phyloP scores from a whole-genome alignment of 2,888 invertebrate genomes.

The Lasioglossum vierecki region DNA sequence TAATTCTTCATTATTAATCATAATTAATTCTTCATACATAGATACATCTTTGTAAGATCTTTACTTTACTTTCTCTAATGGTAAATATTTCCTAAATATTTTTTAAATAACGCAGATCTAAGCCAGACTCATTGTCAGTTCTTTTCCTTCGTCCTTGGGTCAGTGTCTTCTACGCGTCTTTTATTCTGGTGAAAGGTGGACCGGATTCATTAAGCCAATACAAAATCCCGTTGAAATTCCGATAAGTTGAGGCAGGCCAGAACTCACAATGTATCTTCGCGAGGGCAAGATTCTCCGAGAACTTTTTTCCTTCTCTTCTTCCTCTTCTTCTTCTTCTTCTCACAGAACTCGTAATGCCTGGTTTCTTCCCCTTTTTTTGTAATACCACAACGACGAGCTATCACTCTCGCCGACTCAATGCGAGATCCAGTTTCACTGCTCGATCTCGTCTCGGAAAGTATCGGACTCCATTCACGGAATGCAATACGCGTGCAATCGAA shows the following conservation, averaged over 20 bases:
- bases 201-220: slow-evolving; percentile 32
- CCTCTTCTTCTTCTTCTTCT: slow-evolving; percentile 29
- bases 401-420: slow-evolving; percentile 69
- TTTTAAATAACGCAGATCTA: background rate
- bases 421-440: slow-evolving; percentile 70
- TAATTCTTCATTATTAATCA: too few relatives aligned
- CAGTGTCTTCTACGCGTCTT: background rate
- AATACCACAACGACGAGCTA: slow-evolving; percentile 56
- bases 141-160: background rate
- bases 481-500: slow-evolving; percentile 45
- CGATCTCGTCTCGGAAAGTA: slow-evolving; percentile 41
- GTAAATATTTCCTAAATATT: too few relatives aligned
- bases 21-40: too few relatives aligned
- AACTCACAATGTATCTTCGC: slow-evolving; percentile 36
- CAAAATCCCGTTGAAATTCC: slow-evolving; percentile 41
- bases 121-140: background rate
- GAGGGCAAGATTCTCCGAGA: slow-evolving; percentile 35
- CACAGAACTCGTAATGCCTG: slow-evolving; percentile 49
- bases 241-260: slow-evolving; percentile 56
- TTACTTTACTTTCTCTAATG: too few relatives aligned
- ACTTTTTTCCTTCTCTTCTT: slow-evolving; percentile 25
- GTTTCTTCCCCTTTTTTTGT: slow-evolving; percentile 49
- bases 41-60: too few relatives aligned
- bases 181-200: slow-evolving; percentile 4
- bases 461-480: slow-evolving; percentile 65